Evolutionary conservation across 2,113 vertebrate genomes (phyloP), one percentile per base, ranked within the genome.

Genomic region (Megaptera novaeangliae): DNA sequence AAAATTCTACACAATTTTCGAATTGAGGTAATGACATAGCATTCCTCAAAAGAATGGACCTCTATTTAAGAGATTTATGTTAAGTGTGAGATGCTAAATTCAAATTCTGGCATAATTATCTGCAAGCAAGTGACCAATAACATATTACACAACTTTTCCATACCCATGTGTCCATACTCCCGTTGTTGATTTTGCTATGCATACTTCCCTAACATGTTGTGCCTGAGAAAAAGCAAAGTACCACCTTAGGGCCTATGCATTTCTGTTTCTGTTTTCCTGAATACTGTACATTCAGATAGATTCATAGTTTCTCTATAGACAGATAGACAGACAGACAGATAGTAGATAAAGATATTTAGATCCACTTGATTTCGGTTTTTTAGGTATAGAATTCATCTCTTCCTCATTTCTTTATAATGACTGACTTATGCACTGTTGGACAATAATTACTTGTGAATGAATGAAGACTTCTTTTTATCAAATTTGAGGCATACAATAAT

Each of bases 241-340:
- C 5, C 8, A 41, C 29, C 7, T 64, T 1, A n/a, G 27, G 0
- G 0, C 5, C 1, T 44, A 2, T 34, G 41, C 2, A 46, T 68
- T 78, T 86, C 5, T 44, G 5, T 81, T 55, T 3, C 44, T 66
- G 3, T 72, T 94, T 90, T 77, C 17, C 5, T 29, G 0, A 74
- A 68, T 74, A 34, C 8, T 55, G 1, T 85, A 63, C 3, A 17
- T 81, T 74, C 52, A 92, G 25, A 84, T 55, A 63, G n/a, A 46
- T 7, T 41, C 15, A 49, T 25, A 93, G 29, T 49, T 81, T 27
- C 55, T 23, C 21, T 3, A 44, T 10, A 57, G 18, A n/a, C 15
- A 63, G 15, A 68, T 5, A 23, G 17, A 74, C 8, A 63, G 17
- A 41, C 3, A 61, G 25, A 74, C 2, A 87, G 17, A 49, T 41